Conservation (phyloP, 2,113 vertebrate genomes). For the Eptesicus fuscus region DNA sequence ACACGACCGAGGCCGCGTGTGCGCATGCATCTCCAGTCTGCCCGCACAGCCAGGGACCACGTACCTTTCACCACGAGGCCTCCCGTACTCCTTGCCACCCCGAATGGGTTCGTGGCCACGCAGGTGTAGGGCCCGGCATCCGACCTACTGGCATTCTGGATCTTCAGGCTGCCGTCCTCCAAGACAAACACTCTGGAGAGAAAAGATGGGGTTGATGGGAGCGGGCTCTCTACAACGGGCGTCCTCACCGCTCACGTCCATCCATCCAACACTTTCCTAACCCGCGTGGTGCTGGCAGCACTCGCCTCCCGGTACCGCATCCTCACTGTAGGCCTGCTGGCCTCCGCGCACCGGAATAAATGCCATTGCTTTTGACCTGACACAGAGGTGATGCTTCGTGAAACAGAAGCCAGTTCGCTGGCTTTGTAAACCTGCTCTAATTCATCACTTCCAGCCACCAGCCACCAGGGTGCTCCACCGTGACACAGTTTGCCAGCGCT, state of each 20-base stretch:
- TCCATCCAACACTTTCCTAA: neutral
- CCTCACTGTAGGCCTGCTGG: neutral
- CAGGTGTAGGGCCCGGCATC: conserved; percentile 88
- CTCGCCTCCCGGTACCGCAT: too few relatives aligned
- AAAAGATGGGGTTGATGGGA: neutral
- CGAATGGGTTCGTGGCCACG: conserved; percentile 88
- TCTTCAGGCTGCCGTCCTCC: conserved; percentile 87
- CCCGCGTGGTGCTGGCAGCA: fast-evolving
- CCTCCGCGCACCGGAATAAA: neutral
- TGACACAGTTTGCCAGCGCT: neutral
- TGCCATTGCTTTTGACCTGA: neutral
- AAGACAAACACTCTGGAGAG: conserved; percentile 72
- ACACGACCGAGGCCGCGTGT: neutral
- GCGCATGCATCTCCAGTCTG: neutral
- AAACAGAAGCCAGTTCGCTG: too few relatives aligned
- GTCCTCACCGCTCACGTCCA: neutral
- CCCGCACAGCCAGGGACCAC: neutral
- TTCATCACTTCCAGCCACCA: neutral
- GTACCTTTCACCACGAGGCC: conserved; percentile 90
- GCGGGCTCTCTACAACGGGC: fast-evolving
- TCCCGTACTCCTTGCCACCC: conserved; percentile 85
- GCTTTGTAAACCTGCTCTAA: neutral
- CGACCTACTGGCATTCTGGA: conserved; percentile 83
- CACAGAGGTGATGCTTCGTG: neutral
- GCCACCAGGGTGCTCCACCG: fast-evolving